Base-by-base conservation (phyloP, 1,140 invertebrate genomes). In the Ectropis grisescens region DNA sequence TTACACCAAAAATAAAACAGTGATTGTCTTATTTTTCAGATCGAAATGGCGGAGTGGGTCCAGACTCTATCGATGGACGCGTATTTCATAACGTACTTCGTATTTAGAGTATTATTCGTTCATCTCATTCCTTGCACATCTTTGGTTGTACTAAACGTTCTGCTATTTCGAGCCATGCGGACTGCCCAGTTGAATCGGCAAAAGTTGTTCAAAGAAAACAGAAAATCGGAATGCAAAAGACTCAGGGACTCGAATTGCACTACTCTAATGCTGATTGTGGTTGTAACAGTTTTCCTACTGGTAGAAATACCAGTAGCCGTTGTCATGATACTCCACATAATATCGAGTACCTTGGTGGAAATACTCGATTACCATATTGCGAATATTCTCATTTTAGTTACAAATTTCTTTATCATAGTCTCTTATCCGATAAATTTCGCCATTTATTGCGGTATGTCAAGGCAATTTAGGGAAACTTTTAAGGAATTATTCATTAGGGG, bases 341-440 rank as follows among this genome's bases (percentile, higher is more conserved):
- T 96, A 29, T 90, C 91, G 11, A 89, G 88, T 26, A 85, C 88
- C 6, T 83, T 91, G 25, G 81, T 85, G 0, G 87, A 90, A 45
- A 88, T 93, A 44, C 69, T 94, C 0, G 87, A 95, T 66, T 95
- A 95, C 51, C 71, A 88, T 32, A 85, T 94, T 24, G 91, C 93
- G 9, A 94, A 95, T 66, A 87, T 91, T 5, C 87, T 94, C 38
- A 91, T 97, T 27, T 78, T 97, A 11, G 87, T 96, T 48, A 94
- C 92, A 1, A 96, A 96, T 82, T 94, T 97, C 78, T 93, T 94
- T 69, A 93, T 98, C 43, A 91, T 95, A 26, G 84, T 95, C 4
- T 93, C 91, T 11, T 97, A 97, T 72, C 95, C 95, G 0, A 90
- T 97, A 35, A 96, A 97, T 76, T 98, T 98, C 60, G 94, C 94